Percentiles rank a stretch among this genome's conserved stretches.
Evolutionary conservation across 2,888 invertebrate species (phyloP).

Genomic region (Drosophila glabriapex): DNA sequence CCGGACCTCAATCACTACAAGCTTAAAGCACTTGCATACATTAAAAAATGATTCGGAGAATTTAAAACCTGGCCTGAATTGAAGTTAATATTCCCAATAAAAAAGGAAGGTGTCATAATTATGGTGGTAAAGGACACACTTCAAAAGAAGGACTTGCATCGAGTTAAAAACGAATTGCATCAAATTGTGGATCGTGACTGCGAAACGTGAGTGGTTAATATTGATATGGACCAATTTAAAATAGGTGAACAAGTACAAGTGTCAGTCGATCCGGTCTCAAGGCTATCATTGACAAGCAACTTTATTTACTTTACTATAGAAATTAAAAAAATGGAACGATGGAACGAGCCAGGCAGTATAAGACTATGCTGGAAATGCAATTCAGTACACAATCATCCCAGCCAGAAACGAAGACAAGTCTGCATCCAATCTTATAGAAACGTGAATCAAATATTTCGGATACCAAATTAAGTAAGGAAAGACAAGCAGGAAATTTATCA

Average conservation of each 20-base stretch:
- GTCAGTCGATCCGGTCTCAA: neutral
- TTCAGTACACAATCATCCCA: neutral
- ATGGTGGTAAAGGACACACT: neutral
- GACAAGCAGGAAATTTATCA: neutral
- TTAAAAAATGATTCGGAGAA: neutral
- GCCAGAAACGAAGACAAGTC: neutral
- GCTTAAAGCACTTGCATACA: neutral
- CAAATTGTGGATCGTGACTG: neutral
- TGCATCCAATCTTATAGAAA: neutral
- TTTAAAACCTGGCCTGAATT: neutral
- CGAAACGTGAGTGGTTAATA: neutral
- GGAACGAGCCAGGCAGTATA: neutral
- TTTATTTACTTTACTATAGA: neutral
- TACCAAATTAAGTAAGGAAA: neutral
- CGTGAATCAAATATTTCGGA: neutral
- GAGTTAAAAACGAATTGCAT: neutral
- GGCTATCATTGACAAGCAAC: neutral
- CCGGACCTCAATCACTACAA: too few species aligned
- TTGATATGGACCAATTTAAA: neutral
- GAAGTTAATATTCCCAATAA: neutral
- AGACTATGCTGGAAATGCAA: neutral
- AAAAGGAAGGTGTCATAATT: neutral
- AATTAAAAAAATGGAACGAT: neutral
- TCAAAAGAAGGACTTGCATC: neutral
- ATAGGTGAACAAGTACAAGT: neutral